Conservation (phyloP, 1,140 invertebrate species). For the Littorina saxatilis region DNA sequence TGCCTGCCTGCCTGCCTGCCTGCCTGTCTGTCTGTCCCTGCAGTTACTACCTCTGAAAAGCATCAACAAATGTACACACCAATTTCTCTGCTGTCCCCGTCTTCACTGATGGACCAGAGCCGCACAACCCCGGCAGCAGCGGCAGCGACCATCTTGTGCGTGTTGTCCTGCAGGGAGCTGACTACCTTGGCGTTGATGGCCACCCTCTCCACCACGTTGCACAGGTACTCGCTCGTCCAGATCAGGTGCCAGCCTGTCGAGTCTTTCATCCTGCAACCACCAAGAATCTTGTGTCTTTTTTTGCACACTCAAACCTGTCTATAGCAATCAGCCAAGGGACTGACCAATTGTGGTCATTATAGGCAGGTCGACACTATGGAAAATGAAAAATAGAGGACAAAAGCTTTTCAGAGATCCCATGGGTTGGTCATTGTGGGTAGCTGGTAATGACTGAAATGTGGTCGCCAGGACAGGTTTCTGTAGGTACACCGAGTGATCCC, state of each 20-base stretch:
- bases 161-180: constrained; percentile 75
- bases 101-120: constrained; percentile 92
- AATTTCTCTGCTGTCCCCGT: constrained; percentile 85
- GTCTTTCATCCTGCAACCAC: constrained; percentile 87
- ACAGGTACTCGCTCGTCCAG: constrained; percentile 94
- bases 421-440: too few relatives aligned
- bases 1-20: too few relatives aligned
- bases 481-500: too few relatives aligned
- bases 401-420: too few relatives aligned
- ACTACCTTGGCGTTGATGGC: constrained; percentile 96
- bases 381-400: too few relatives aligned
- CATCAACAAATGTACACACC: too few relatives aligned
- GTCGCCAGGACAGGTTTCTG: too few relatives aligned
- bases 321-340: not conserved
- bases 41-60: too few relatives aligned
- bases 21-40: too few relatives aligned
- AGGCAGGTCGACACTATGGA: too few relatives aligned
- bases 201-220: constrained; percentile 91
- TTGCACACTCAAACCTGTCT: not conserved
- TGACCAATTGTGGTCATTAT: too few relatives aligned
- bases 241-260: constrained; percentile 96
- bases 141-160: constrained; percentile 91
- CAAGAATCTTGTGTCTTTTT: not conserved
- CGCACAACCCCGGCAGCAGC: constrained; percentile 89
- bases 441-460: too few relatives aligned